Conservation (phyloP, 2,888 invertebrate species). For the Eilema griseolum region DNA sequence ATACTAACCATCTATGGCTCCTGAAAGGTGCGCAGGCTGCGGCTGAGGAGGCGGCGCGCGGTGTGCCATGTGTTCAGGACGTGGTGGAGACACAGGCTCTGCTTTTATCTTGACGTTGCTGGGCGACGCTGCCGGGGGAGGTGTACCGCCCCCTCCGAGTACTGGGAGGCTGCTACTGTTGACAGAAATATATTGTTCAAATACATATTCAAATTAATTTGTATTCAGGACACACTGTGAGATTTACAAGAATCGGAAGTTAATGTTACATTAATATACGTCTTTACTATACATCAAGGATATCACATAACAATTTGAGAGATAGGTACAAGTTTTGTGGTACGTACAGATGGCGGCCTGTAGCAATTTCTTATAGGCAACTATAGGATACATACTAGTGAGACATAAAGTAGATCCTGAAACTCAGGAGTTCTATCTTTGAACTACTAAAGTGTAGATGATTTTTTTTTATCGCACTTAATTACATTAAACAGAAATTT, state of each 20-base stretch:
- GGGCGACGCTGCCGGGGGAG: constrained; percentile 92
- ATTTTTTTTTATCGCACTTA: too few species aligned
- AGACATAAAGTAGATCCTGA: too few species aligned
- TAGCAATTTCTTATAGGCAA: too few species aligned
- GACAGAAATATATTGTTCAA: constrained; percentile 21
- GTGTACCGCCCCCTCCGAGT: constrained; percentile 89
- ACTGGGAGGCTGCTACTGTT: constrained; percentile 90
- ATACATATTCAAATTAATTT: not conserved
- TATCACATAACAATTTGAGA: too few species aligned
- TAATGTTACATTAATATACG: not conserved
- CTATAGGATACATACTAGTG: too few species aligned
- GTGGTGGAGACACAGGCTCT: constrained; percentile 97
- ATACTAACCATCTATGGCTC: constrained; percentile 77
- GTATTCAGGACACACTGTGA: not conserved
- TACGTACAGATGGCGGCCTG: too few species aligned
- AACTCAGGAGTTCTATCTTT: too few species aligned
- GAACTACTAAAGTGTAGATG: too few species aligned
- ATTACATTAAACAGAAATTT: too few species aligned
- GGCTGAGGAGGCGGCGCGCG: constrained; percentile 81
- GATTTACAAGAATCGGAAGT: not conserved
- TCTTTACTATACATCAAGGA: too few species aligned
- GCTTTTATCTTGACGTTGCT: constrained; percentile 96
- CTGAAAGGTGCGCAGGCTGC: constrained; percentile 81
- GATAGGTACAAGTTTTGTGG: too few species aligned
- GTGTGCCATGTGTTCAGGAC: constrained; percentile 89